Conservation (phyloP, 92 coral and sea anemone species). For the Epizoanthus fatuus region DNA sequence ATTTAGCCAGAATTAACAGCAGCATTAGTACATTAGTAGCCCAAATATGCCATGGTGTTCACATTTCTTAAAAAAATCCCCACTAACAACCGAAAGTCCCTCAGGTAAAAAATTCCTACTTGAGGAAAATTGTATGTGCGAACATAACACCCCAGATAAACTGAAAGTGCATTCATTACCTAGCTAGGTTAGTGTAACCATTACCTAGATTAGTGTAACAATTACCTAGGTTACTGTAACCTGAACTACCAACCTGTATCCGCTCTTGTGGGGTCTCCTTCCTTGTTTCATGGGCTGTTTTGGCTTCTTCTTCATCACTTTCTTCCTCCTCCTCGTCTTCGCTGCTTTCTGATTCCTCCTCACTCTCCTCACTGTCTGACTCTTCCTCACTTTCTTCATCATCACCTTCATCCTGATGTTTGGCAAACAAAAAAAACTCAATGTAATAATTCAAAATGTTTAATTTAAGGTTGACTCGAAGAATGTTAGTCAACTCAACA, state of each 20-base stretch:
- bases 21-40: too few relatives aligned
- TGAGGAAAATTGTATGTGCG: too few relatives aligned
- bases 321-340: slow-evolving; percentile 73
- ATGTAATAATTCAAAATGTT: not conserved
- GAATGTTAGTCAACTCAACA: too few relatives aligned
- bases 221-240: not conserved
- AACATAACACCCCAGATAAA: too few relatives aligned
- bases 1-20: too few relatives aligned
- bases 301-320: slow-evolving; percentile 58
- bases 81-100: too few relatives aligned
- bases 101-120: too few relatives aligned
- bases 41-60: too few relatives aligned
- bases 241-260: slow-evolving; percentile 58
- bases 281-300: slow-evolving; percentile 59
- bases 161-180: too few relatives aligned
- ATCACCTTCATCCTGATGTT: slow-evolving; percentile 15
- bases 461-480: too few relatives aligned
- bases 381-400: slow-evolving; percentile 71
- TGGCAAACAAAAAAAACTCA: not conserved
- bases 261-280: slow-evolving; percentile 77
- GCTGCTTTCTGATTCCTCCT: slow-evolving; percentile 73
- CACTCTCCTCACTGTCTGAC: slow-evolving; percentile 75
- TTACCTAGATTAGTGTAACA: not conserved
- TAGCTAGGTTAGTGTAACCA: too few relatives aligned
- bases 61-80: too few relatives aligned